Evolutionary conservation across 2,113 vertebrate species (phyloP).

Genomic region (Genyomyrus donnyi): DNA sequence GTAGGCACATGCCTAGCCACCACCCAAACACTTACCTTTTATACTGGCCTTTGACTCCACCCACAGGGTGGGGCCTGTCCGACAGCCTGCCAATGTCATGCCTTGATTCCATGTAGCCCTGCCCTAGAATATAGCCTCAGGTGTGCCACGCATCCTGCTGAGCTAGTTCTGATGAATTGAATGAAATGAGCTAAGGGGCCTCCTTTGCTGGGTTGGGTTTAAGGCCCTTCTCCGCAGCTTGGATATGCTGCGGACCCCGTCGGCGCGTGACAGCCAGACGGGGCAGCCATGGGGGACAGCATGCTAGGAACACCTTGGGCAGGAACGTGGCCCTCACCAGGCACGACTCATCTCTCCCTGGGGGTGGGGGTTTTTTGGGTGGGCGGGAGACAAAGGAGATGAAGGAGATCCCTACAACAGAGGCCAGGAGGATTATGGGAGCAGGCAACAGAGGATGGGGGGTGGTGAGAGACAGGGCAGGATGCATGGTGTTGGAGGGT

Average conservation of each 20-base stretch:
- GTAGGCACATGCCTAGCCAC: slow-evolving; percentile 81
- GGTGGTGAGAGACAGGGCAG: not conserved
- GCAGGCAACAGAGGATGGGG: not conserved
- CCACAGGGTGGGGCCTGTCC: slow-evolving; percentile 7
- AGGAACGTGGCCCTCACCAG: not conserved
- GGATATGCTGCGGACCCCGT: not conserved
- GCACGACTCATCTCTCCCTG: not conserved
- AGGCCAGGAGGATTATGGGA: not conserved
- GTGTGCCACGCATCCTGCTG: slow-evolving; percentile 9
- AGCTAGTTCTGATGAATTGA: not conserved
- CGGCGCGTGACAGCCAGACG: not conserved
- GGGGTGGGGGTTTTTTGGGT: not conserved
- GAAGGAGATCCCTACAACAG: not conserved
- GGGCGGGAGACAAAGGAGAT: not conserved
- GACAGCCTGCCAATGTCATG: slow-evolving; percentile 7
- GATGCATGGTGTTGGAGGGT: not conserved
- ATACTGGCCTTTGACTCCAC: slow-evolving; percentile 34
- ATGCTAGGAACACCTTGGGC: not conserved
- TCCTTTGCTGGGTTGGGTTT: not conserved
- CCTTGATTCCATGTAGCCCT: slow-evolving; percentile 17
- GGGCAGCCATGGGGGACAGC: not conserved
- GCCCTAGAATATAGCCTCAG: not conserved
- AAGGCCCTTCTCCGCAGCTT: not conserved
- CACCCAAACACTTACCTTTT: slow-evolving; percentile 79
- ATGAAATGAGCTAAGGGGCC: not conserved